Evolutionary conservation across 2,113 vertebrate genomes (phyloP), one percentile per base, ranked within the genome.

Genomic region (Aphyosemion australe): DNA sequence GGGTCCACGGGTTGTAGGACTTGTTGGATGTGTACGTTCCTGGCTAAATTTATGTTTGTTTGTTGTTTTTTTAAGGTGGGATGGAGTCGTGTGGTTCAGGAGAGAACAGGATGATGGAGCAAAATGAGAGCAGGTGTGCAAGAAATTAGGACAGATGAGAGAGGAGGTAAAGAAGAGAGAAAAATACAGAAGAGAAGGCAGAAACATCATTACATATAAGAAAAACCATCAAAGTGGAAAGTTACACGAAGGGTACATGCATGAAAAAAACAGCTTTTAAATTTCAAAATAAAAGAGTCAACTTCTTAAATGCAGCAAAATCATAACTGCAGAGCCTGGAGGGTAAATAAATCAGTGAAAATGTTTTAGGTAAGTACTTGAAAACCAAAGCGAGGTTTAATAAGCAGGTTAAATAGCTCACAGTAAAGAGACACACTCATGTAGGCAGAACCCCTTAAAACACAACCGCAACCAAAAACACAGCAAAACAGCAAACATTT

Each of bases 11-110:
- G 92, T 69, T 91, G 91, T 84, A 95, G 72, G 76, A 90, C 69
- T 89, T 95, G 95, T 78, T 94, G 95, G 61, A 96, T 91, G 50
- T 88, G 92, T 65, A 94, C 92, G 79, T 93, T 96, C 85, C 92
- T 93, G 32, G 93, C 97, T 98, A 91, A 57, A 70, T 55, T 5
- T 42, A 56, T 55, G 61, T 20, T 49, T 26, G 26, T 26, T 26
- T 26, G 26, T 26, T 45, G 26, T 43, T 42, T 42, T 6, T 12
- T 49, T 11, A 64, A 67, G 49, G 57, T 69, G 74, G 68, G 74
- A 51, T 41, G 16, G 41, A 19, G 65, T 75, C 45, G 60, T 76
- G 51, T 59, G 58, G 69, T 46, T 61, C 52, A 20, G 60, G 74
- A 21, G n/a, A 50, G 58, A 13, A 52, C 49, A 49, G 46, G 42